A percentile compares a stretch with the other conserved stretches of the same genome.
Evolutionary conservation across 1,140 invertebrate species (phyloP).

Genomic region (Lineus longissimus): DNA sequence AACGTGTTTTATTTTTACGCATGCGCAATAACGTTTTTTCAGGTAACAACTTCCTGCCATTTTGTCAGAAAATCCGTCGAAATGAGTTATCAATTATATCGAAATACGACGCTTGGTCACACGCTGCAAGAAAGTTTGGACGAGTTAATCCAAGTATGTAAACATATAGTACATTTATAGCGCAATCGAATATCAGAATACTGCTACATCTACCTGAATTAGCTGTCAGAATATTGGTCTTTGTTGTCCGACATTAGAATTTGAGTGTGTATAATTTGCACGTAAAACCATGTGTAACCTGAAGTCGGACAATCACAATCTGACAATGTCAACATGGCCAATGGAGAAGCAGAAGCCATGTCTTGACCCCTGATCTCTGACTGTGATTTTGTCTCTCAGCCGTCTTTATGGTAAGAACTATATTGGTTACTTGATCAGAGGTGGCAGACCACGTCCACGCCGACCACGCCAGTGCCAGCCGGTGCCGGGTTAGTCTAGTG

Average conservation of each 20-base stretch:
- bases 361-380: too few relatives aligned
- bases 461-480: too few relatives aligned
- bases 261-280: too few relatives aligned
- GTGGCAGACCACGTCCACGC: too few relatives aligned
- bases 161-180: not conserved
- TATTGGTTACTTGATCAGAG: too few relatives aligned
- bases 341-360: too few relatives aligned
- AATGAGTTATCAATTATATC: constrained; percentile 80
- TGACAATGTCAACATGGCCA: too few relatives aligned
- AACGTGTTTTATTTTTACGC: not conserved
- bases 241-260: not conserved
- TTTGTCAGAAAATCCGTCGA: constrained; percentile 25
- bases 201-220: not conserved
- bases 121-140: constrained; percentile 94
- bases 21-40: not conserved
- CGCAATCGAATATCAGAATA: not conserved
- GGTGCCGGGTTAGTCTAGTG: too few relatives aligned
- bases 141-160: constrained; percentile 72
- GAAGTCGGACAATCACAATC: too few relatives aligned
- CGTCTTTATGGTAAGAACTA: too few relatives aligned
- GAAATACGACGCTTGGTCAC: constrained; percentile 95
- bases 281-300: too few relatives aligned
- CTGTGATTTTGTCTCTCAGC: too few relatives aligned
- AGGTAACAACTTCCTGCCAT: constrained; percentile 11
- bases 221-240: not conserved